A percentile compares a stretch with the other conserved stretches of the same genome.
Conservation (phyloP, 2,797 vertebrate species). For the Menidia menidia region DNA sequence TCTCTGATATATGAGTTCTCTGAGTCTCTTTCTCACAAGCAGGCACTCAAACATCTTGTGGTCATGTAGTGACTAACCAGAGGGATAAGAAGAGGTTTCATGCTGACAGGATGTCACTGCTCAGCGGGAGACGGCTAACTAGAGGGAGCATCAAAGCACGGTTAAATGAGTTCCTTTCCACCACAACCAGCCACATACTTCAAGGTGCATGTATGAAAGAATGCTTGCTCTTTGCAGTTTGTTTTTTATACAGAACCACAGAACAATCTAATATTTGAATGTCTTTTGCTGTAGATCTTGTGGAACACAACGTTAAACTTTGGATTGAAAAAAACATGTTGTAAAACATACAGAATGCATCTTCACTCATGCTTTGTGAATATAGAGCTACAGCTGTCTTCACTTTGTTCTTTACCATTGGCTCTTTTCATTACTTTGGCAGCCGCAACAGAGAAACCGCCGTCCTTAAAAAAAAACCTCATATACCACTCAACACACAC, state of each 20-base stretch:
- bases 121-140: conserved; percentile 77
- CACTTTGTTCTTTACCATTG: conserved; percentile 69
- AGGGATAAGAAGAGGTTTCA: conserved; percentile 76
- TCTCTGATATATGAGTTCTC: conserved; percentile 11
- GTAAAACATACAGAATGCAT: conserved; percentile 19
- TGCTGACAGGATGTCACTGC: conserved; percentile 81
- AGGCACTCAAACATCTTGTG: conserved; percentile 68
- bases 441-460: conserved; percentile 63
- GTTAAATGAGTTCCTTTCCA: conserved; percentile 72
- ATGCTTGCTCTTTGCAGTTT: conserved; percentile 39
- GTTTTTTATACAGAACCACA: conserved; percentile 4
- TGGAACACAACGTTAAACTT: background rate
- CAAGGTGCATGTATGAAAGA: conserved; percentile 66
- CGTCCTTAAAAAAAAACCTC: conserved; percentile 56
- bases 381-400: conserved; percentile 69
- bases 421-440: conserved; percentile 68
- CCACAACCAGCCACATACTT: conserved; percentile 65
- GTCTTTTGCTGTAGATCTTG: background rate
- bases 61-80: conserved; percentile 78
- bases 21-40: conserved; percentile 14
- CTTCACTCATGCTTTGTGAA: conserved; percentile 11
- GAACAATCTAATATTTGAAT: background rate
- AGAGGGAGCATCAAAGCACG: conserved; percentile 79
- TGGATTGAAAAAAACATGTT: conserved; percentile 15
- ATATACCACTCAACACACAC: conserved; percentile 68